Evolutionary conservation across 2,797 vertebrate species (phyloP).

Genomic region (Hydrophis major): DNA sequence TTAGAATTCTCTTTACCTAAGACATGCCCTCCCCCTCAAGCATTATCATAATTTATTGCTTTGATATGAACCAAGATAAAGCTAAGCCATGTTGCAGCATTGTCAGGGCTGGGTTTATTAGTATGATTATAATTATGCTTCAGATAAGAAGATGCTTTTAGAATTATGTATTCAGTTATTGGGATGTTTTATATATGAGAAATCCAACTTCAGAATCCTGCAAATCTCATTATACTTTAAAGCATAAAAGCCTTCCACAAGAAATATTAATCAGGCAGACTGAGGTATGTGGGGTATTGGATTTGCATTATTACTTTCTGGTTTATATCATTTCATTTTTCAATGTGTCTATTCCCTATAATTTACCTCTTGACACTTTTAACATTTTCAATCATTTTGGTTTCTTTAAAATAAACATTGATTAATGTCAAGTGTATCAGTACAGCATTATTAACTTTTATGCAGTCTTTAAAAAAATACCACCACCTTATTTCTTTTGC

Average conservation of each 20-base stretch:
- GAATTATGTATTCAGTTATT: conserved; percentile 33
- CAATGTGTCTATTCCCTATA: conserved; percentile 61
- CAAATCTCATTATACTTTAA: conserved; percentile 50
- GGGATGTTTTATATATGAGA: conserved; percentile 46
- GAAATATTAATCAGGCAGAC: conserved; percentile 56
- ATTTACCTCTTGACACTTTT: conserved; percentile 62
- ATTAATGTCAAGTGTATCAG: conserved; percentile 66
- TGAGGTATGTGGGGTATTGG: conserved; percentile 32
- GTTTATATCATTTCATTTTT: conserved; percentile 65
- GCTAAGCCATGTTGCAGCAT: conserved; percentile 9
- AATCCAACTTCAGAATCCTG: conserved; percentile 45
- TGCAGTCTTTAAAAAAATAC: conserved; percentile 19
- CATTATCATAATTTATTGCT: conserved; percentile 4
- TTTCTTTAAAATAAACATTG: conserved; percentile 71
- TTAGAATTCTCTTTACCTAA: neutral
- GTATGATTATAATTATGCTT: conserved; percentile 5
- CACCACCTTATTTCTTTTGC: conserved; percentile 28
- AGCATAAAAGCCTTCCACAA: conserved; percentile 48
- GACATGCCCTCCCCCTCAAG: neutral
- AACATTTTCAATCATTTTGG: conserved; percentile 66
- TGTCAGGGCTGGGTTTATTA: neutral
- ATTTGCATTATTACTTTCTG: conserved; percentile 55
- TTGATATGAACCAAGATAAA: conserved; percentile 14
- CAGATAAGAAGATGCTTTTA: conserved; percentile 29
- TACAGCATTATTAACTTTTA: conserved; percentile 63